Evolutionary conservation across 1,140 invertebrate species (phyloP).

Genomic region (Drosophila aff.): DNA sequence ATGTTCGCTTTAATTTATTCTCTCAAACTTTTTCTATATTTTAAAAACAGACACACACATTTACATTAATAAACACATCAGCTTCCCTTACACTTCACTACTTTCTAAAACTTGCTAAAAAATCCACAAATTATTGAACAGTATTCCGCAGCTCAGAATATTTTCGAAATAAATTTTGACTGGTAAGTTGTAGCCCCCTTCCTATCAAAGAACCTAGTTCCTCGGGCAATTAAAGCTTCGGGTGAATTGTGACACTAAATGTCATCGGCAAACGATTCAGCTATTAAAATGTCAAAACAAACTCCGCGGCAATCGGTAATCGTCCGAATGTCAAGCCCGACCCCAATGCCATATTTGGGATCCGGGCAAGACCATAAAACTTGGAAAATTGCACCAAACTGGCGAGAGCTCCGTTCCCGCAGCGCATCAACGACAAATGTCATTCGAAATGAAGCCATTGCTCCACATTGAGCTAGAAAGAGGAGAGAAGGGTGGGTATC

Average conservation of each 20-base stretch:
- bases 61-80: no score
- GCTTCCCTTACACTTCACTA: not conserved
- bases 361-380: conserved; percentile 59
- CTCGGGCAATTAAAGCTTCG: conserved; percentile 24
- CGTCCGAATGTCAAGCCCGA: conserved; percentile 27
- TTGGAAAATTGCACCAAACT: conserved; percentile 44
- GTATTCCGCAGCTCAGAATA: not conserved
- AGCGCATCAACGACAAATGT: conserved; percentile 71
- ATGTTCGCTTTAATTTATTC: not conserved
- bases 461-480: conserved; percentile 54
- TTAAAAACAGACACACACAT: no score
- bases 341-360: conserved; percentile 63
- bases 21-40: no score
- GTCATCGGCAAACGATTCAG: conserved; percentile 54
- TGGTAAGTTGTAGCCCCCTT: not conserved
- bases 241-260: conserved; percentile 74
- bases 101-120: not conserved
- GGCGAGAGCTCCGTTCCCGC: conserved; percentile 57
- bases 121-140: not conserved
- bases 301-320: conserved; percentile 47
- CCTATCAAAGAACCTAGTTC: not conserved
- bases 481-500: not conserved
- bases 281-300: conserved; percentile 82
- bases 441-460: conserved; percentile 79
- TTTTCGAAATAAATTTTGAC: not conserved